Evolutionary conservation across 2,113 vertebrate species (phyloP).

Genomic region (Martes martes): DNA sequence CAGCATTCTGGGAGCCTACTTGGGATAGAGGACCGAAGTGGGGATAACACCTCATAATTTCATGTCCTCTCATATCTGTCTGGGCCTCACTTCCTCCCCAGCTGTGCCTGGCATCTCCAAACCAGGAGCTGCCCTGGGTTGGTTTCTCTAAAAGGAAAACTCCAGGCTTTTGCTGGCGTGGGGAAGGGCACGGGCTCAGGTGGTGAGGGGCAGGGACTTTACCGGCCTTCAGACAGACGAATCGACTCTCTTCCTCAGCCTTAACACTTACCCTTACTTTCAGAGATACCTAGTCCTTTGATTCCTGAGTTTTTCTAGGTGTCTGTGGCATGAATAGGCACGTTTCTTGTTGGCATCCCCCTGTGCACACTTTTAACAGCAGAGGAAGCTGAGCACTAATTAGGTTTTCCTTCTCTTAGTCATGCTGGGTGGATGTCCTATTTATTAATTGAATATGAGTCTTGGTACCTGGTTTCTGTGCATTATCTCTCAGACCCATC

Average conservation of each 20-base stretch:
- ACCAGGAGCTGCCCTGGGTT: not conserved
- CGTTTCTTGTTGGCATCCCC: not conserved
- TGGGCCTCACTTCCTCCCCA: not conserved
- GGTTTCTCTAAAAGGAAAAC: not conserved
- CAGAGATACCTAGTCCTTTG: not conserved
- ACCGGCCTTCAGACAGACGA: not conserved
- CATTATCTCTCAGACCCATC: not conserved
- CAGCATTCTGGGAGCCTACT: not conserved
- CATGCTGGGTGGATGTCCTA: too few species aligned
- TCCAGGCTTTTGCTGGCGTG: not conserved
- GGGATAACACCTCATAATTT: not conserved
- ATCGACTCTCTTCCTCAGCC: not conserved
- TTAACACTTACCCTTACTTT: not conserved
- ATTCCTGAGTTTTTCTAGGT: not conserved
- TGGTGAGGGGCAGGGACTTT: not conserved
- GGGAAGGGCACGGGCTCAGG: not conserved
- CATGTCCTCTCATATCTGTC: not conserved
- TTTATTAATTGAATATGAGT: not conserved
- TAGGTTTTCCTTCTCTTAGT: not conserved
- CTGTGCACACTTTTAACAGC: not conserved
- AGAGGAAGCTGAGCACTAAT: not conserved
- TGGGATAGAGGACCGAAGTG: not conserved
- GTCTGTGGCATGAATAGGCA: not conserved
- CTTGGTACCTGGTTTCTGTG: not conserved
- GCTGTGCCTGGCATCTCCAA: not conserved